Conservation (phyloP, 2,888 invertebrate species). For the Dascillus cervinus region DNA sequence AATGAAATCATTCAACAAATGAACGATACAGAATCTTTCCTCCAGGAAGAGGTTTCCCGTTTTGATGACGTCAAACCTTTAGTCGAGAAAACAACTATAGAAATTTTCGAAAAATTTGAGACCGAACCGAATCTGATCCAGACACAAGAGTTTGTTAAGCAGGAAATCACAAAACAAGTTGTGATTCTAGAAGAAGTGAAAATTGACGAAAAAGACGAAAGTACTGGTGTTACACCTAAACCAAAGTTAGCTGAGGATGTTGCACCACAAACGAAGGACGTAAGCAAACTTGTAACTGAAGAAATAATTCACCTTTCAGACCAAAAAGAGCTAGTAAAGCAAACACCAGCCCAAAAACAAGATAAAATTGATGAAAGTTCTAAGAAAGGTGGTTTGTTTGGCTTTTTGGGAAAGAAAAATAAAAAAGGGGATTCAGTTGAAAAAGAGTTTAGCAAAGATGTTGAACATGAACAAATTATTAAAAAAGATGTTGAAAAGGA, state of each 20-base stretch:
- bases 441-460: too few species aligned
- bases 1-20: conserved; percentile 8
- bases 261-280: conserved; percentile 2
- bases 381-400: conserved; percentile 22
- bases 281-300: neutral
- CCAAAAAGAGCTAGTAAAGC: conserved; percentile 4
- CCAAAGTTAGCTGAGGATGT: conserved; percentile 9
- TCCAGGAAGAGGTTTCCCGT: conserved; percentile 17
- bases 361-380: conserved; percentile 9
- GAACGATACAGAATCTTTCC: conserved; percentile 15
- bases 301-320: too few species aligned
- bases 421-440: conserved; percentile 20
- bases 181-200: neutral
- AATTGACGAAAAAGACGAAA: neutral
- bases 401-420: conserved; percentile 27
- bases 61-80: conserved; percentile 17
- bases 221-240: neutral
- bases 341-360: conserved; percentile 5
- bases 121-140: conserved; percentile 1
- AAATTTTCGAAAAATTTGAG: too few species aligned
- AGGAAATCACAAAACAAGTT: neutral
- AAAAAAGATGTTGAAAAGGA: conserved; percentile 7
- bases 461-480: conserved; percentile 6
- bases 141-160: conserved; percentile 1
- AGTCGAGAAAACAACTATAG: neutral